These are phyloP conservation scores for Phyllostomus hastatus DNA, from an alignment of 2,113 vertebrate species.

Conservation along the genomic window DNA sequence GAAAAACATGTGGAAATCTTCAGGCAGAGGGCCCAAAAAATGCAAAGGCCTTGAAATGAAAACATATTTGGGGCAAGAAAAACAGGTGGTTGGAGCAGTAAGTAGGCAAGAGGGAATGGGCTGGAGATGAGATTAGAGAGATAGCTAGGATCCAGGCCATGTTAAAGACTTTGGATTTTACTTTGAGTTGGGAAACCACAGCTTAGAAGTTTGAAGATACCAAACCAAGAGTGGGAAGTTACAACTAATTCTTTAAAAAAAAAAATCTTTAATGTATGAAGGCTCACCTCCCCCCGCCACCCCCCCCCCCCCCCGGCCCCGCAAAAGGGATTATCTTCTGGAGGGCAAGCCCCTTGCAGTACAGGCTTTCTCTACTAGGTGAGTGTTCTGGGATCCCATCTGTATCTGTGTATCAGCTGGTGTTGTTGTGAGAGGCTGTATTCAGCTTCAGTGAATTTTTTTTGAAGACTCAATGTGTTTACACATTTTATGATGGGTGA, in stretches of 20 bases:
- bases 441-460: no score
- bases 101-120: not conserved
- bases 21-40: not conserved
- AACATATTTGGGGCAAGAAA: not conserved
- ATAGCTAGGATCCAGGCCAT: not conserved
- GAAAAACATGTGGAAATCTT: not conserved
- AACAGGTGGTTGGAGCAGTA: not conserved
- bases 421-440: no score
- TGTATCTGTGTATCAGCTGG: no score
- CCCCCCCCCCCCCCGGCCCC: no score
- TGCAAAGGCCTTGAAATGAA: not conserved
- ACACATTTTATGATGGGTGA: no score
- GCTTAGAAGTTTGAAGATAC: not conserved
- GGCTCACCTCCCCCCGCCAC: no score
- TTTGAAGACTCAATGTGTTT: no score
- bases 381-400: no score
- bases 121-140: not conserved
- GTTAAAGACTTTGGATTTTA: not conserved
- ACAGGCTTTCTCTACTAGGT: no score
- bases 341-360: no score
- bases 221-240: not conserved
- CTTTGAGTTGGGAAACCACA: not conserved
- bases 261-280: not conserved
- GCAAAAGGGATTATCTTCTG: no score
- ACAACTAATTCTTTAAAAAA: not conserved